Conservation (phyloP, 2,113 vertebrate genomes). For the Anguilla japonica region DNA sequence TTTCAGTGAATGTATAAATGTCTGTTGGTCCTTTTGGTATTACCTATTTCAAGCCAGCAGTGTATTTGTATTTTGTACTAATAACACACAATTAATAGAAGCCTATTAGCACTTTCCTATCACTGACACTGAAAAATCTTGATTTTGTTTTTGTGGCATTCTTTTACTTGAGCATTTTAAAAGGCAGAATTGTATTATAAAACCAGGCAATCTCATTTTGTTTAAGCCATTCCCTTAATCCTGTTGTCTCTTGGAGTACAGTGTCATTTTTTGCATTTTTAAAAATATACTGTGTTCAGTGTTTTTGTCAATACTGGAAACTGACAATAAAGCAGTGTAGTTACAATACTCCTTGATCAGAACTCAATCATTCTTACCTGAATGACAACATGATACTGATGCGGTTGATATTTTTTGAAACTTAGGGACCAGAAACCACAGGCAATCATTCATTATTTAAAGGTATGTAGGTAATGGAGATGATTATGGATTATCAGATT, state of each 20-base stretch:
- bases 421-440: background rate
- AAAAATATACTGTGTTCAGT: background rate
- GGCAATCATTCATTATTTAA: background rate
- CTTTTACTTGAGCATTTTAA: background rate
- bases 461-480: background rate
- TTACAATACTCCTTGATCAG: background rate
- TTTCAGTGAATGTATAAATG: background rate
- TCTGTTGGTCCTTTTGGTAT: background rate
- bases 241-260: no score
- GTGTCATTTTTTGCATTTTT: background rate
- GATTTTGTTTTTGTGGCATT: background rate
- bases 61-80: background rate
- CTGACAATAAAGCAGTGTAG: background rate
- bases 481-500: background rate
- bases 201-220: background rate
- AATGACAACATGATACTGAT: background rate
- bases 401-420: background rate
- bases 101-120: background rate
- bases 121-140: background rate
- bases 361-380: background rate
- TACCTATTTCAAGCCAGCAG: background rate
- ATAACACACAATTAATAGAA: background rate
- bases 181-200: background rate
- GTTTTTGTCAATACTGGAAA: background rate
- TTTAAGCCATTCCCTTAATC: background rate